phyloP scores from a whole-genome alignment of 1,140 invertebrate species.

The Lanistes nyassanus region DNA sequence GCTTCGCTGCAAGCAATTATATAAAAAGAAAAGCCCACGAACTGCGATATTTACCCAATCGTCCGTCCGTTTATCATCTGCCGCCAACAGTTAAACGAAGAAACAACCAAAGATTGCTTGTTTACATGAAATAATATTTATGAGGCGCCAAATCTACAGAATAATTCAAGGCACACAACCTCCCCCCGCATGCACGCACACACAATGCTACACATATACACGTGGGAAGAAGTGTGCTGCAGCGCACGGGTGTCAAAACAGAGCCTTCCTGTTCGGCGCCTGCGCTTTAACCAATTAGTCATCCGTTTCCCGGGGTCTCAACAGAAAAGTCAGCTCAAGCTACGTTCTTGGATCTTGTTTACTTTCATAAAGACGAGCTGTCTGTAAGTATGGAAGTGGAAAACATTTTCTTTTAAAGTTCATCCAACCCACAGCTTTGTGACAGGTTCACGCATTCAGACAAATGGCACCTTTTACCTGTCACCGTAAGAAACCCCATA shows the following conservation, averaged over 20 bases:
- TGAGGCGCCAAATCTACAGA: too few species aligned
- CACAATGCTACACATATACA: too few species aligned
- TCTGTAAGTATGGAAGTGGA: background rate
- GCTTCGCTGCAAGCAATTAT: slow-evolving; percentile 1
- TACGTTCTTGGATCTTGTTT: background rate
- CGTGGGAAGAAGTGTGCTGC: too few species aligned
- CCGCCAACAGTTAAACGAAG: too few species aligned
- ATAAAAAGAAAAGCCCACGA: background rate
- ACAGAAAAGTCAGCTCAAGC: background rate
- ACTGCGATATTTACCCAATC: background rate
- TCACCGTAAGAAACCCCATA: background rate
- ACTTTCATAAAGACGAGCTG: background rate
- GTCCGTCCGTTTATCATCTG: too few species aligned
- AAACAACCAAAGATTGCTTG: too few species aligned
- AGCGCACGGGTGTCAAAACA: too few species aligned
- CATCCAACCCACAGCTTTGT: background rate
- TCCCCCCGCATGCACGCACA: too few species aligned
- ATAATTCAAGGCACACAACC: too few species aligned
- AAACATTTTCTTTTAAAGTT: background rate
- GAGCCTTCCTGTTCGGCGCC: too few species aligned
- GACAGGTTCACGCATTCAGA: background rate
- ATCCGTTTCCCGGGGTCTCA: background rate
- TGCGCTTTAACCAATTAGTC: background rate
- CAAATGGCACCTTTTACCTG: background rate
- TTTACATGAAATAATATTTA: too few species aligned